phyloP scores from a whole-genome alignment of 2,888 invertebrate genomes.

The Idaea biselata region DNA sequence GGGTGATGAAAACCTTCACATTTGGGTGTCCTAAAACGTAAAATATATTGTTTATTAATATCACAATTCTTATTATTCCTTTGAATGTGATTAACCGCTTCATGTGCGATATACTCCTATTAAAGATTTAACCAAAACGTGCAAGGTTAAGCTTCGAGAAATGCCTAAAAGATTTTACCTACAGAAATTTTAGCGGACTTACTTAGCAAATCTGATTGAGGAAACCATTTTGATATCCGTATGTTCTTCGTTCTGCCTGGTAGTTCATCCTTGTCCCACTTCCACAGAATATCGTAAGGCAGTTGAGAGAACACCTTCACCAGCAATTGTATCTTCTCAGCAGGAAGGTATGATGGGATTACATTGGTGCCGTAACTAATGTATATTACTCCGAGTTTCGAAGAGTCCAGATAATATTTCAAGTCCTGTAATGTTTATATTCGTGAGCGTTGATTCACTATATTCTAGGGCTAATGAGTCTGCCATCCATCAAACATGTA shows the following conservation, averaged over 20 bases:
- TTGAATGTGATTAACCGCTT: too few species aligned
- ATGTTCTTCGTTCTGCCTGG: conserved; percentile 45
- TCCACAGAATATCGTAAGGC: conserved; percentile 56
- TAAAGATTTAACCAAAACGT: too few species aligned
- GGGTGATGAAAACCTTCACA: conserved; percentile 69
- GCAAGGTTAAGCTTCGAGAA: background rate
- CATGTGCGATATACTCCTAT: too few species aligned
- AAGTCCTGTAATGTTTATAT: conserved; percentile 41
- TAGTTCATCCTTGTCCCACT: conserved; percentile 49
- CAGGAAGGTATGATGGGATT: conserved; percentile 38
- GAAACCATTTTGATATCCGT: conserved; percentile 53
- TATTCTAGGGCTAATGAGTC: background rate
- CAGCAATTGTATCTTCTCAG: conserved; percentile 40
- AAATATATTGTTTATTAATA: background rate
- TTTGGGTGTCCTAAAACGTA: conserved; percentile 58
- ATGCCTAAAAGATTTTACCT: background rate
- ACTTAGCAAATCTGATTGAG: conserved; percentile 51
- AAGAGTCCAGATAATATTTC: conserved; percentile 44
- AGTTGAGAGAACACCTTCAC: conserved; percentile 45
- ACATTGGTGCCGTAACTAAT: conserved; percentile 57
- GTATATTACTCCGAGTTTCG: conserved; percentile 50
- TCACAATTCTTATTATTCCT: too few species aligned
- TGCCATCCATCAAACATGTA: too few species aligned
- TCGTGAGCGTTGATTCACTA: background rate
- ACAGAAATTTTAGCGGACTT: conserved; percentile 19